Evolutionary conservation across 1,140 invertebrate genomes (phyloP), one percentile per base, ranked within the genome.

Genomic region (Solenopsis invicta): DNA sequence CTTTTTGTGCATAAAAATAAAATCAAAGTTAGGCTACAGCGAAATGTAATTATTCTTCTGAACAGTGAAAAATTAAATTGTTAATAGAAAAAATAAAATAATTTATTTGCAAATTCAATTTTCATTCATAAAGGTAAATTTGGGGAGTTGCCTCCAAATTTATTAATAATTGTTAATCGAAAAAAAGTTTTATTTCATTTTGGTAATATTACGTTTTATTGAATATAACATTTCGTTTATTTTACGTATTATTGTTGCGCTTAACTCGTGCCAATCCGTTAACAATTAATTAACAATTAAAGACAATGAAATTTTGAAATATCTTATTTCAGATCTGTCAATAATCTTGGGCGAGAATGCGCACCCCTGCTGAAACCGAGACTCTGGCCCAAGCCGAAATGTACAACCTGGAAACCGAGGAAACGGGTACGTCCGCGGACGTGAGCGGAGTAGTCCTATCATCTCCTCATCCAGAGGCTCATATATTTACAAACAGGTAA

Each of bases 401-500:
- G 85, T 92, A 92, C 86, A 89, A 92, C 52, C 90, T 90, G 37
- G 91, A 94, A 76, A 82, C 76, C 66, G 90, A 92, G 84, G 88
- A 91, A 86, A 89, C 81, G 18, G 88, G 87, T 67, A 88, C 90
- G 29, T 84, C 91, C 61, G 77, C 91, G 37, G 86, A 90, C 34
- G 91, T 93, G 4, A 92, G 81, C 76, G 90, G 92, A 85, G 91
- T 93, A 45, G 90, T 94, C 37, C 41, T 95, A 41, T 92, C 94
- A 52, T 88, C 92, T 16, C 92, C 94, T n/a, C 92, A 93, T 77
- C 90, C 92, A 61, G 94, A 95, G 80, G 80, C 87, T 59, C 93
- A 93, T 21, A 94, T 94, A 89, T 95, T 94, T 80, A 92, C 93
- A 52, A 94, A 94, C 89, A 93, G 94, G 94, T 94, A 90, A 80